Conservation (phyloP, 1,140 invertebrate genomes). For the Vollenhovia emeryi region DNA sequence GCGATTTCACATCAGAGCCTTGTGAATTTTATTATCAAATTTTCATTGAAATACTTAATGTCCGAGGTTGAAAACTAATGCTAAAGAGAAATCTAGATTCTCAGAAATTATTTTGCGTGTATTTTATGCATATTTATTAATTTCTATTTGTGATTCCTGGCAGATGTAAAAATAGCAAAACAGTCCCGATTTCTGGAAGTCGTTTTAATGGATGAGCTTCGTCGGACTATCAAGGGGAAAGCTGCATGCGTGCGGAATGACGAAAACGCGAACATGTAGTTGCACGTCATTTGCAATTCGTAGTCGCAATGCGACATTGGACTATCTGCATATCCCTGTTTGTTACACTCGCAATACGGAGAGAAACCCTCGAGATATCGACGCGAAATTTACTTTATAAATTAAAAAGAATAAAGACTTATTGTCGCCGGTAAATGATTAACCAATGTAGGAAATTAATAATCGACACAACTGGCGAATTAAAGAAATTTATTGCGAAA, state of each 20-base stretch:
- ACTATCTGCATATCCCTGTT: neutral
- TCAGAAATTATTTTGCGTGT: neutral
- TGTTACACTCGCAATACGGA: neutral
- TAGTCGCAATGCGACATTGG: constrained; percentile 2
- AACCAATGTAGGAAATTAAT: no score
- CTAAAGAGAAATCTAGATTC: neutral
- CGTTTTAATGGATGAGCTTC: constrained; percentile 20
- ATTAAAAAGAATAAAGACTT: no score
- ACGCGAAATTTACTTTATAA: neutral
- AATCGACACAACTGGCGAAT: no score
- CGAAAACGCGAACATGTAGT: neutral
- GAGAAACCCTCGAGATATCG: neutral
- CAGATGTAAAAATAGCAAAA: neutral
- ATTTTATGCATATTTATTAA: neutral
- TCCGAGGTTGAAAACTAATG: neutral
- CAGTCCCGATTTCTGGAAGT: constrained; percentile 3
- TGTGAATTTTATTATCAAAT: no score
- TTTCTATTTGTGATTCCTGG: neutral
- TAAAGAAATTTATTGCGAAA: no score
- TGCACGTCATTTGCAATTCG: constrained; percentile 22
- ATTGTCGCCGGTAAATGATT: no score
- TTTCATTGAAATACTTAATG: constrained; percentile 1
- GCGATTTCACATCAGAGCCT: no score
- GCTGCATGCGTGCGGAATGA: neutral
- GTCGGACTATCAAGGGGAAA: neutral